These are phyloP conservation scores for Philypnodon macrostomus DNA, from an alignment of 2,797 vertebrate species.

Conservation along the genomic window DNA sequence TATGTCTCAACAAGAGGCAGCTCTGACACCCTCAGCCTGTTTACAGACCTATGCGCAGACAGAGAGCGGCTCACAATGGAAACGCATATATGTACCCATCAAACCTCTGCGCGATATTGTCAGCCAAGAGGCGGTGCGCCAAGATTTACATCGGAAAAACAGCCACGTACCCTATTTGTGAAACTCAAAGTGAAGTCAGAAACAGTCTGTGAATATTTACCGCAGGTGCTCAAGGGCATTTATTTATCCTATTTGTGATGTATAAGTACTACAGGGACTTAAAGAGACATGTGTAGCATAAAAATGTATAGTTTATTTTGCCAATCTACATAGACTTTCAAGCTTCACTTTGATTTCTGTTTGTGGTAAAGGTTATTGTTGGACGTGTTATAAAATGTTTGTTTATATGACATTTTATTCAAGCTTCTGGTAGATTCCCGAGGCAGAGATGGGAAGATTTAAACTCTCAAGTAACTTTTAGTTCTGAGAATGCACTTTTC, in stretches of 20 bases:
- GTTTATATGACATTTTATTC: too few relatives aligned
- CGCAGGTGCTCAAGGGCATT: not conserved
- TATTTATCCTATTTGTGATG: not conserved
- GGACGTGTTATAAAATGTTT: not conserved
- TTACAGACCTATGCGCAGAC: constrained; percentile 49
- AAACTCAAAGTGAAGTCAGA: not conserved
- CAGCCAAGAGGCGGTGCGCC: constrained; percentile 4
- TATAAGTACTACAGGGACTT: not conserved
- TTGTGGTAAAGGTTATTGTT: not conserved
- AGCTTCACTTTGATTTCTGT: not conserved
- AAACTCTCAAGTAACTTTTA: too few relatives aligned
- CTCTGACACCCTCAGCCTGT: constrained; percentile 49
- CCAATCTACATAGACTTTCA: not conserved
- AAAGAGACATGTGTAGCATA: not conserved
- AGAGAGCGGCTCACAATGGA: constrained; percentile 28
- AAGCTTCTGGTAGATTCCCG: too few relatives aligned
- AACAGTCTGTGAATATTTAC: not conserved
- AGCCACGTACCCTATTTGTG: not conserved
- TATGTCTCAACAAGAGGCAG: constrained; percentile 56
- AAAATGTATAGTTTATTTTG: constrained; percentile 2
- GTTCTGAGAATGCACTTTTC: too few relatives aligned
- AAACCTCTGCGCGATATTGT: constrained; percentile 15
- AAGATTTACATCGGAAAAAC: constrained; percentile 23
- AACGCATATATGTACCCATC: constrained; percentile 18
- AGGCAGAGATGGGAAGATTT: too few relatives aligned